Conservation (phyloP, 2,797 vertebrate species). For the Muscicapa striata region DNA sequence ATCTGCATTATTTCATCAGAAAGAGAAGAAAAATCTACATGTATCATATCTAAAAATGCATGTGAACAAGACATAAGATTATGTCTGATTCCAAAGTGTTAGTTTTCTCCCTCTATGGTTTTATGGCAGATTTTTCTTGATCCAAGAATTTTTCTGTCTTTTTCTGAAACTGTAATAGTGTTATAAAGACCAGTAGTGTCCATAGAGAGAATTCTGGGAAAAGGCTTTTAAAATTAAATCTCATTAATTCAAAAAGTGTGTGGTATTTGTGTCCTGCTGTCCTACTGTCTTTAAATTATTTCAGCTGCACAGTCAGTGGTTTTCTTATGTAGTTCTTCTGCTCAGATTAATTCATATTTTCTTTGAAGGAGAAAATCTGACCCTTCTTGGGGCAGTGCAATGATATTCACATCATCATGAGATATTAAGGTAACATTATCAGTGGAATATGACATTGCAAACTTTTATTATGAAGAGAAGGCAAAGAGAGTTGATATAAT, state of each 20-base stretch:
- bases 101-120: not conserved
- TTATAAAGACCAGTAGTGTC: not conserved
- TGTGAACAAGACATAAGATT: not conserved
- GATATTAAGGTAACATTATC: not conserved
- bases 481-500: not conserved
- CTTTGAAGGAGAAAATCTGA: not conserved
- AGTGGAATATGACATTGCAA: not conserved
- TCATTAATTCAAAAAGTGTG: not conserved
- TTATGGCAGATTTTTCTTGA: not conserved
- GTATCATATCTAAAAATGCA: not conserved
- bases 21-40: not conserved
- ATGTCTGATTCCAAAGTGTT: not conserved
- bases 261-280: not conserved
- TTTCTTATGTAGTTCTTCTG: not conserved
- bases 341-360: not conserved
- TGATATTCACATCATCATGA: not conserved
- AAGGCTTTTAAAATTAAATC: not conserved
- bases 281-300: not conserved
- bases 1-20: slow-evolving; percentile 24
- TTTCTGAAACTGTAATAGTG: not conserved
- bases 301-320: not conserved
- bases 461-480: not conserved
- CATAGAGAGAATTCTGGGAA: not conserved
- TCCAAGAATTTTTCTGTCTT: not conserved
- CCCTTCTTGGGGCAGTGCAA: not conserved